Percentiles rank a stretch among this genome's conserved stretches.
These are phyloP conservation scores for Tetranychus truncatus DNA, from an alignment of 2,888 invertebrate species.

Conservation along the genomic window DNA sequence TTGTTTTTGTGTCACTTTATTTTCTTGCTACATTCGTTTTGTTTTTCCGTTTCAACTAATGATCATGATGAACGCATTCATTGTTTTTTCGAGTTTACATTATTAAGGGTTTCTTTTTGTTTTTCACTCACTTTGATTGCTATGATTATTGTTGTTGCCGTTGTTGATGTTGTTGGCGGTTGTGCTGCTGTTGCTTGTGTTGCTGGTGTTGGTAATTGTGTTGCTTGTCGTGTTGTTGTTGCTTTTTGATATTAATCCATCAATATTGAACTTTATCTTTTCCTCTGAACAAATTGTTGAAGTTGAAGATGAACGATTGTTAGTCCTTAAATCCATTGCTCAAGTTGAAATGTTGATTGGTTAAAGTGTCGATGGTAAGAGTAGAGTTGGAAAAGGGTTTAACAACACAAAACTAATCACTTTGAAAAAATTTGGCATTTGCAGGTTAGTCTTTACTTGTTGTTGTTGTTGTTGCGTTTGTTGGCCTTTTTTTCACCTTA, in stretches of 20 bases:
- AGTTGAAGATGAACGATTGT: constrained; percentile 10
- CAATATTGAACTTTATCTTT: constrained; percentile 22
- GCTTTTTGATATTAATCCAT: constrained; percentile 19
- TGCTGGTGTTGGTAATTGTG: constrained; percentile 11
- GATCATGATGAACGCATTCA: neutral
- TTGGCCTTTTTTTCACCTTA: no score
- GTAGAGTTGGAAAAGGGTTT: no score
- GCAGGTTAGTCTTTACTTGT: no score
- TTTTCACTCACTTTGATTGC: neutral
- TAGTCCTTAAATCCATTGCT: constrained; percentile 18
- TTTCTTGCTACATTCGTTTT: neutral
- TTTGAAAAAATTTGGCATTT: no score
- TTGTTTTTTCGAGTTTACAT: neutral
- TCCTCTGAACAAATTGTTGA: constrained; percentile 9
- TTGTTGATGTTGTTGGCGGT: constrained; percentile 6
- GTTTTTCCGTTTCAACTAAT: neutral
- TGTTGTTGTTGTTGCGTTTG: no score
- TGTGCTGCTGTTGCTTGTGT: constrained; percentile 6
- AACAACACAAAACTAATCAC: no score
- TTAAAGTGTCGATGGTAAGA: no score
- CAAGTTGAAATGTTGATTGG: no score
- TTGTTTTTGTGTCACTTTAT: no score
- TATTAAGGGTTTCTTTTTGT: neutral
- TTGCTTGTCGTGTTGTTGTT: neutral
- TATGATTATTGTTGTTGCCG: neutral